A percentile compares a stretch with the other conserved stretches of the same genome.
Conservation (phyloP, 1,140 invertebrate genomes). For the Branchinecta lynchi region DNA sequence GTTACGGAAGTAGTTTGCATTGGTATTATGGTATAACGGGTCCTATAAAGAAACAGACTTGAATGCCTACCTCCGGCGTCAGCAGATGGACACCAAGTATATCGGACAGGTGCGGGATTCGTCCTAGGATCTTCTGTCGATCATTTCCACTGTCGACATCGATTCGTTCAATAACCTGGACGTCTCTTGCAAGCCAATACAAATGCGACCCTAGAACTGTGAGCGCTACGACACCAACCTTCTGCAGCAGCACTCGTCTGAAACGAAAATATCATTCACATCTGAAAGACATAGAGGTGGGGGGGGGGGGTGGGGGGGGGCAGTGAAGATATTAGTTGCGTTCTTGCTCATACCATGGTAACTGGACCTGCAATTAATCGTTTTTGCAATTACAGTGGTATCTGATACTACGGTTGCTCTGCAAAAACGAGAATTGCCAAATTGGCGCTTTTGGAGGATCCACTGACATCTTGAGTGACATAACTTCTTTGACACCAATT, state of each 20-base stretch:
- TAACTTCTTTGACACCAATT: no score
- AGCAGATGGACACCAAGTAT: slow-evolving; percentile 26
- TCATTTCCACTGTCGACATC: slow-evolving; percentile 42
- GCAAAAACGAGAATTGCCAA: no score
- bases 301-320: slow-evolving; percentile 29
- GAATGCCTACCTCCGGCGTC: slow-evolving; percentile 14
- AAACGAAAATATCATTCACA: slow-evolving; percentile 24
- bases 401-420: no score
- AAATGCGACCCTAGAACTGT: slow-evolving; percentile 50
- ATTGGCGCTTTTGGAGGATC: no score
- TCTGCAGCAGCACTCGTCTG: slow-evolving; percentile 11
- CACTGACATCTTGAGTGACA: no score
- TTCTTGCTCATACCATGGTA: no score
- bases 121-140: slow-evolving; percentile 32
- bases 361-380: no score
- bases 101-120: slow-evolving; percentile 32
- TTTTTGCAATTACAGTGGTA: no score
- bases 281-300: slow-evolving; percentile 31
- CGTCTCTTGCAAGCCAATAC: slow-evolving; percentile 67
- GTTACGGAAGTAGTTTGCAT: no score
- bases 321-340: no score
- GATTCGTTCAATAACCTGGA: slow-evolving; percentile 42
- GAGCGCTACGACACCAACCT: slow-evolving; percentile 37
- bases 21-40: no score
- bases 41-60: no score